These are phyloP conservation scores for Ictalurus furcatus DNA, from an alignment of 2,113 vertebrate species.

Conservation along the genomic window DNA sequence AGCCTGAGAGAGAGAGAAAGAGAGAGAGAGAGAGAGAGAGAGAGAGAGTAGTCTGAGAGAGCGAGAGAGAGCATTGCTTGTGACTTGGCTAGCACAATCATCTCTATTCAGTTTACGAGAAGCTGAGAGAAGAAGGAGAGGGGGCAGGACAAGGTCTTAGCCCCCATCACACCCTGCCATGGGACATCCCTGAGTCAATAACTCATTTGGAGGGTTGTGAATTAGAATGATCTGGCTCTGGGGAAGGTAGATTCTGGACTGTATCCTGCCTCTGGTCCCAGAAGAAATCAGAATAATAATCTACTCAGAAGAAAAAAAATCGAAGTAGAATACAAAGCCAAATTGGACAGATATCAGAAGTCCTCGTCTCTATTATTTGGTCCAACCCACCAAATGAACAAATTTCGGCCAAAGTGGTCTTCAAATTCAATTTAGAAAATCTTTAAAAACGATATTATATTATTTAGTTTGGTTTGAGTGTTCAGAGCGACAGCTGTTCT, in stretches of 20 bases:
- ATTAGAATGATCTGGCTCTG: slow-evolving; percentile 73
- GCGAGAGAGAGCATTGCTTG: slow-evolving; percentile 10
- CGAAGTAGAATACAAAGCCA: slow-evolving; percentile 62
- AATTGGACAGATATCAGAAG: slow-evolving; percentile 56
- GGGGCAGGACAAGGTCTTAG: slow-evolving; percentile 22
- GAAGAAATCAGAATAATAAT: slow-evolving; percentile 70
- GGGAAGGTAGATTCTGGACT: slow-evolving; percentile 63
- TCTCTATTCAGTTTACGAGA: slow-evolving; percentile 26
- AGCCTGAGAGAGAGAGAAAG: not conserved
- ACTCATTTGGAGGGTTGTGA: slow-evolving; percentile 73
- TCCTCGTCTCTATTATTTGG: slow-evolving; percentile 47
- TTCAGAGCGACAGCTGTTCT: slow-evolving; percentile 54
- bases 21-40: not conserved
- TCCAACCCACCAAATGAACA: slow-evolving; percentile 53
- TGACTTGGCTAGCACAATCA: not conserved
- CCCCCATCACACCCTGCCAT: slow-evolving; percentile 26
- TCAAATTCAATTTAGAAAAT: slow-evolving; percentile 68
- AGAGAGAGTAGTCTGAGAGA: not conserved
- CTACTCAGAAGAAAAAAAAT: slow-evolving; percentile 65
- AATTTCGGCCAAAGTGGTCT: slow-evolving; percentile 63
- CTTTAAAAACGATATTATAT: slow-evolving; percentile 62
- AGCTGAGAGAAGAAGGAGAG: not conserved
- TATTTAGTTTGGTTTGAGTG: slow-evolving; percentile 57
- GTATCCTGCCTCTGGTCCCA: slow-evolving; percentile 55
- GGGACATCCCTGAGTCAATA: slow-evolving; percentile 67